A percentile compares a stretch with the other conserved stretches of the same genome.
These are phyloP conservation scores for Drosophila sordidapex DNA, from an alignment of 2,888 invertebrate species.

Conservation along the genomic window DNA sequence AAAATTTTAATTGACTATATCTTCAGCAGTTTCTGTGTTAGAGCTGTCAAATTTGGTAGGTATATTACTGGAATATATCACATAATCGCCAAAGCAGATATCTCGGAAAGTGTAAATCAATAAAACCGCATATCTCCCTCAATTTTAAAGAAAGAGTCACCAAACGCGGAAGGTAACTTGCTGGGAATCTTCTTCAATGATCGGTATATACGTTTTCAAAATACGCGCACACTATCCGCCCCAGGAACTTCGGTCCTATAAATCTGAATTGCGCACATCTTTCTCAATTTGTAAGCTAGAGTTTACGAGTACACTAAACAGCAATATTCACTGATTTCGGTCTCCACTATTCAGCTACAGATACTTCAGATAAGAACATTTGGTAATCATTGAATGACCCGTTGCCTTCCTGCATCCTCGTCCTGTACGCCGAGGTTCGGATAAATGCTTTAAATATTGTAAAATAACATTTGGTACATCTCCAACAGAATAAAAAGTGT, in stretches of 20 bases:
- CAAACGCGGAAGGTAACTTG: no score
- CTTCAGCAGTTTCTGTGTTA: background rate
- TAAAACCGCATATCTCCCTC: background rate
- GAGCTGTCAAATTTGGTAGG: background rate
- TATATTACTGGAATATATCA: background rate
- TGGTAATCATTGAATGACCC: slow-evolving; percentile 2
- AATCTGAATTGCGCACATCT: no score
- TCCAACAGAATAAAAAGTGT: slow-evolving; percentile 1
- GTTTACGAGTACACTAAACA: no score
- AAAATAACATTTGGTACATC: slow-evolving; percentile 56
- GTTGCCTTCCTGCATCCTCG: background rate
- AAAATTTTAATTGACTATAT: background rate
- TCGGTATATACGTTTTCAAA: no score
- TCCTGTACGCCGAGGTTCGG: background rate
- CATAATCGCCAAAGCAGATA: background rate
- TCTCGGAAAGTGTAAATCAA: background rate
- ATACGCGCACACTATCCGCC: no score
- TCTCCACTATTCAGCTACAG: no score
- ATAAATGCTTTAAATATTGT: slow-evolving; percentile 72
- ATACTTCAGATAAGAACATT: background rate
- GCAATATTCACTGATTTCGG: no score
- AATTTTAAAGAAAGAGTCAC: background rate
- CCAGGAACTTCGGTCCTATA: no score
- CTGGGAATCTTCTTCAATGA: no score
- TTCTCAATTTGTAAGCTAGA: no score